A percentile compares a stretch with the other conserved stretches of the same genome.
These are phyloP conservation scores for Oncorhynchus tshawytscha DNA, from an alignment of 2,113 vertebrate species.

Conservation along the genomic window DNA sequence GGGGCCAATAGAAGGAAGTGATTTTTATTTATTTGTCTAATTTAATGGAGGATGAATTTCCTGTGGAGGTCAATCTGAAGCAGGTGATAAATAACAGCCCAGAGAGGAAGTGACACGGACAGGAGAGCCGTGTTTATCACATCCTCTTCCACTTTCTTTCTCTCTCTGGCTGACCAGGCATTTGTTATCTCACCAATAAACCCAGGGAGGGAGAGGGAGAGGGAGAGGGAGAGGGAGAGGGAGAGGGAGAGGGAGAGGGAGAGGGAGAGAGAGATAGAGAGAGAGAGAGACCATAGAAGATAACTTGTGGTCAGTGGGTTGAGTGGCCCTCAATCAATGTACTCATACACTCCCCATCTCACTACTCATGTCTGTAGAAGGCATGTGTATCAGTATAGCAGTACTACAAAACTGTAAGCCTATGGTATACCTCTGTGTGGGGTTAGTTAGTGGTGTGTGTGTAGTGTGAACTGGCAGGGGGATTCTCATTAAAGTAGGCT, in stretches of 20 bases:
- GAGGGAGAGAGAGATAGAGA: neutral
- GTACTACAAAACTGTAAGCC: no score
- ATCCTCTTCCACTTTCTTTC: neutral
- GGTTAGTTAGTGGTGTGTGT: constrained; percentile 11
- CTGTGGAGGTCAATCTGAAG: neutral
- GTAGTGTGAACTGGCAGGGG: constrained; percentile 34
- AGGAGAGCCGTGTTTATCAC: neutral
- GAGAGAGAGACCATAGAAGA: neutral
- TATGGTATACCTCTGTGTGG: neutral
- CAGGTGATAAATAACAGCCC: constrained; percentile 4
- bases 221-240: no score
- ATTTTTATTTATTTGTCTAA: no score
- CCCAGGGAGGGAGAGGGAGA: neutral
- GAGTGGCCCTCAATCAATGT: neutral
- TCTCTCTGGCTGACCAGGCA: neutral
- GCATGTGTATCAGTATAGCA: neutral
- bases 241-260: neutral
- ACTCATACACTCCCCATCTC: neutral
- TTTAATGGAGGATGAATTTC: neutral
- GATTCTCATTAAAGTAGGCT: constrained; percentile 43
- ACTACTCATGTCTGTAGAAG: neutral
- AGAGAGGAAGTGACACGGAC: neutral
- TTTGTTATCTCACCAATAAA: constrained; percentile 4
- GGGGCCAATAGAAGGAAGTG: no score
- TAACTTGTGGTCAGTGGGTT: neutral